Base-by-base conservation (phyloP, 2,888 invertebrate genomes). In the Fabriciana adippe region DNA sequence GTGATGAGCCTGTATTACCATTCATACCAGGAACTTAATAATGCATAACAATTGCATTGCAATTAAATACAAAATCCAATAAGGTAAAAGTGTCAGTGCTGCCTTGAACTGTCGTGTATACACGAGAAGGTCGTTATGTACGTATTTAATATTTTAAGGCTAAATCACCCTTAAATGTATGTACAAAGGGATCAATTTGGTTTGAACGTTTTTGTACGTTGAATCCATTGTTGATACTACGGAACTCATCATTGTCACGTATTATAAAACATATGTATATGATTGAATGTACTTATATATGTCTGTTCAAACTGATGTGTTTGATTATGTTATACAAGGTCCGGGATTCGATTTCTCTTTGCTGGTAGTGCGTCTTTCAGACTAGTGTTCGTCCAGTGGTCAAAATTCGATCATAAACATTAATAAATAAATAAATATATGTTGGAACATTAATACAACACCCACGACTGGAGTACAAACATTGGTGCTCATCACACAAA, bases 81-180 rank as follows among this genome's bases (percentile, higher is more conserved):
- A 59, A 66, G 50, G 65, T 67, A 64, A 66, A 70, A 50, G 54
- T 69, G 65, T 71, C 72, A 72, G 18, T 64, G 55, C 26, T 71
- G 60, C 69, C 72, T 72, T 72, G 72, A 71, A 64, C 66, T 62
- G 65, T 62, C 57, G 56, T n/a, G 55, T 48, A 35, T 53, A 57
- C 55, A 47, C 35, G 21, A 45, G 61, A 41, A 65, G 35, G 56
- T 51, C 31, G 61, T 55, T 13, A 57, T 55, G 54, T 48, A 53
- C 1, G n/a, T 3, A 6, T 21, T 6, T 47, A 21, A 13, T 31
- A 26, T 53, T 6, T 11, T 18, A 47, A 14, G 3, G 26, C 1
- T 51, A 55, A 18, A 60, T 16, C 5, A 2, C 13, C 35, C 51
- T 56, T 57, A 35, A 54, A 13, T 6, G 1, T 21, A n/a, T 18